These are phyloP conservation scores for Parazoanthus darwini DNA, from an alignment of 92 coral and sea anemone species.

Conservation along the genomic window DNA sequence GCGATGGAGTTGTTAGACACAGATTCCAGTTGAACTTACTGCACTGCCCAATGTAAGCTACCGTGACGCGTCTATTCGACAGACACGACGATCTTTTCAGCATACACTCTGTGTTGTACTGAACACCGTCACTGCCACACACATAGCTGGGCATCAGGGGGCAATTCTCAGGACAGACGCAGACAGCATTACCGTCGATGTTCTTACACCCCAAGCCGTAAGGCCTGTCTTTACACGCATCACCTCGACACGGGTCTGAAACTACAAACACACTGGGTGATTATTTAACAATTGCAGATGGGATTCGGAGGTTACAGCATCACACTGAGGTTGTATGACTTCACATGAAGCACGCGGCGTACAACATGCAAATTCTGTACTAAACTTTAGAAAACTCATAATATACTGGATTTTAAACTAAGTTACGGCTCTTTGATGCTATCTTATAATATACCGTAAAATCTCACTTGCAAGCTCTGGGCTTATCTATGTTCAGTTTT, in stretches of 20 bases:
- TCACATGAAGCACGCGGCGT: background rate
- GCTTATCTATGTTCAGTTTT: too few species aligned
- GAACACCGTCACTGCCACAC: slow-evolving; percentile 37
- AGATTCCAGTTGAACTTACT: slow-evolving; percentile 20
- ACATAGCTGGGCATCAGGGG: slow-evolving; percentile 28
- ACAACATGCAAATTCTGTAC: too few species aligned
- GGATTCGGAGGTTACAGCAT: too few species aligned
- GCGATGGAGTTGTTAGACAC: background rate
- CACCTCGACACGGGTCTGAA: slow-evolving; percentile 18
- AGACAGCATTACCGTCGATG: slow-evolving; percentile 15
- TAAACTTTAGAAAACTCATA: too few species aligned
- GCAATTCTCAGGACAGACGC: slow-evolving; percentile 31
- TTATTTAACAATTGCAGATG: too few species aligned
- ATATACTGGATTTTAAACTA: too few species aligned
- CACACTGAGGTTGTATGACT: background rate
- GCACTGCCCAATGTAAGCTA: slow-evolving; percentile 23
- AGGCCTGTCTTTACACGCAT: slow-evolving; percentile 21
- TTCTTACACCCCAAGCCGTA: slow-evolving; percentile 26
- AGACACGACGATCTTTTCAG: slow-evolving; percentile 36
- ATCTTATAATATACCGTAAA: too few species aligned
- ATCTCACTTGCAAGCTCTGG: too few species aligned
- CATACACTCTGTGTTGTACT: slow-evolving; percentile 31
- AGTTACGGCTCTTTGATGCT: too few species aligned
- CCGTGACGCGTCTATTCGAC: slow-evolving; percentile 3
- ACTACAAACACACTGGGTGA: background rate